Conservation (phyloP, 2,888 invertebrate species). For the Melolontha melolontha region DNA sequence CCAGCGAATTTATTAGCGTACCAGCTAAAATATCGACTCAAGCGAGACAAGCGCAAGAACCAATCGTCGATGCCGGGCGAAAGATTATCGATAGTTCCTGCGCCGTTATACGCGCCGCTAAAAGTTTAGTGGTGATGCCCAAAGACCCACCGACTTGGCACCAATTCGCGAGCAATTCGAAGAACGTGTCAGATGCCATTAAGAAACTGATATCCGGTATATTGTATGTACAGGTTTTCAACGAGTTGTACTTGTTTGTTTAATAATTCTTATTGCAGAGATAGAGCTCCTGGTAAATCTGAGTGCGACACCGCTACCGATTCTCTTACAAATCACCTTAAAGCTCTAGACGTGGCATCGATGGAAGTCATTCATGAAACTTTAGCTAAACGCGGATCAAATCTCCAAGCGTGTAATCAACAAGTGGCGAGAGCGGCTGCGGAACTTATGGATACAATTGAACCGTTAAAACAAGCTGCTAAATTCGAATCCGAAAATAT, state of each 20-base stretch:
- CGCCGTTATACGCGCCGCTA: conserved; percentile 91
- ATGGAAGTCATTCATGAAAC: conserved; percentile 79
- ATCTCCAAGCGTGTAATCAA: conserved; percentile 68
- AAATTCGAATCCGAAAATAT: conserved; percentile 93
- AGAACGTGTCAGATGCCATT: conserved; percentile 95
- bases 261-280: conserved; percentile 67
- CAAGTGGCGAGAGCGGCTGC: conserved; percentile 74
- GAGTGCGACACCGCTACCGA: conserved; percentile 91
- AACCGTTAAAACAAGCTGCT: conserved; percentile 86
- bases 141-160: conserved; percentile 96
- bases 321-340: conserved; percentile 78
- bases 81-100: conserved; percentile 87
- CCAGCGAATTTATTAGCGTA: conserved; percentile 92
- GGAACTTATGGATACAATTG: conserved; percentile 86
- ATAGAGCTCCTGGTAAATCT: conserved; percentile 95
- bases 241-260: neutral
- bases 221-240: conserved; percentile 66
- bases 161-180: conserved; percentile 91
- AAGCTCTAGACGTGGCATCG: conserved; percentile 88
- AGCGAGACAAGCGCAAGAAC: conserved; percentile 86
- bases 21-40: conserved; percentile 91
- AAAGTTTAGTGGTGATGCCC: conserved; percentile 88
- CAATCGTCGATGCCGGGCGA: conserved; percentile 85
- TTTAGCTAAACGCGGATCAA: conserved; percentile 57
- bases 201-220: conserved; percentile 94